A percentile compares a stretch with the other conserved stretches of the same genome.
These are phyloP conservation scores for Bubo bubo DNA, from an alignment of 2,113 vertebrate genomes.

Conservation along the genomic window DNA sequence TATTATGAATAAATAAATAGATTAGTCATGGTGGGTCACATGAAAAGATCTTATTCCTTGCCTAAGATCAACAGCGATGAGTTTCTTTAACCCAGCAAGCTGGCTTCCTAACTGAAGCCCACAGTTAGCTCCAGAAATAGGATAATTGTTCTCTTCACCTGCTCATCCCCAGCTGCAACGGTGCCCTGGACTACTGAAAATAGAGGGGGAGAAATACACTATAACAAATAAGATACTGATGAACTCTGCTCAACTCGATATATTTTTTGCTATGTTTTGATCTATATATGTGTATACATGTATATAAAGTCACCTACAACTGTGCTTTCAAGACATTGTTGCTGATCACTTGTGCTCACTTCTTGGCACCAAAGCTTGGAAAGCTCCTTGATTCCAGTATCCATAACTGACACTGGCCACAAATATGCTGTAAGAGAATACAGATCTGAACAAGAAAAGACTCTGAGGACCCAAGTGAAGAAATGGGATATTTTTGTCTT, in stretches of 20 bases:
- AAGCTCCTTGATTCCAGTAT: neutral
- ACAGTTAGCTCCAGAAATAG: neutral
- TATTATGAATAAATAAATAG: slow-evolving; percentile 12
- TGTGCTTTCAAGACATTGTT: neutral
- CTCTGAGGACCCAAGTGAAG: neutral
- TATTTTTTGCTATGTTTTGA: neutral
- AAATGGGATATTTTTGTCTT: neutral
- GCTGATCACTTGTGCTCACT: neutral
- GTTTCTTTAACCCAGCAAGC: neutral
- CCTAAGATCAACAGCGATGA: fast-evolving
- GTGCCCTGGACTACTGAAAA: slow-evolving; percentile 1
- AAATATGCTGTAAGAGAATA: neutral
- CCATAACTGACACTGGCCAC: neutral
- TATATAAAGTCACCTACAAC: neutral
- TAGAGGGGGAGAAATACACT: neutral
- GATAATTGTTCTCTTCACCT: slow-evolving; percentile 7
- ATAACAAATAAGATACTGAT: neutral
- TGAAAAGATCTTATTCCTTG: neutral
- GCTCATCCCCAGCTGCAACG: neutral
- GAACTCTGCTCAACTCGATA: neutral
- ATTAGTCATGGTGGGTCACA: neutral
- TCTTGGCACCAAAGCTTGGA: neutral
- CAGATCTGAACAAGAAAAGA: neutral
- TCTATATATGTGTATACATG: neutral
- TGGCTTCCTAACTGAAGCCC: neutral